Evolutionary conservation across 1,140 invertebrate species (phyloP), one percentile per base, ranked within the genome.

Genomic region (Phthorimaea operculella): DNA sequence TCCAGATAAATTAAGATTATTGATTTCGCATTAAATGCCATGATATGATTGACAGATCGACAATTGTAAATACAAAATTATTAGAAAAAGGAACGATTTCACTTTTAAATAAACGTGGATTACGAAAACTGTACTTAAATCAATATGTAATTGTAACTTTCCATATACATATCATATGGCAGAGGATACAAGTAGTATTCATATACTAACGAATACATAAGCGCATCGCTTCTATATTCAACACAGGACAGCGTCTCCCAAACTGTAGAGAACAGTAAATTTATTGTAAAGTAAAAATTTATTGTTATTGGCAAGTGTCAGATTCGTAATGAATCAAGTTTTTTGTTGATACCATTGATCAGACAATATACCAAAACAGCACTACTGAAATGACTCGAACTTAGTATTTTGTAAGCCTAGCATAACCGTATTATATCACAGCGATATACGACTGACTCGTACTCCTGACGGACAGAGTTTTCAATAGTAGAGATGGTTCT

Each of bases 111-210:
- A 34, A 34, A 7, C 8, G 5, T 45, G 42, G 10, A 45, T 45
- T 45, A 45, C 42, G 8, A 61, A 68, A 64, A 70, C 67, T 68
- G 65, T 71, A 74, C 68, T 71, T 72, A 60, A 60, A 58, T 52
- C 48, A 45, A 53, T 60, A 57, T 56, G 51, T 57, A 57, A 59
- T 48, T 64, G 64, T 65, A 72, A 64, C 63, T 62, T 55, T 62
- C 60, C 64, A 66, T 62, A 70, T 63, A 61, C 50, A 67, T 60
- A 72, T 69, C 50, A 67, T 60, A 72, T 69, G 68, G 67, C 64
- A 47, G n/a, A 39, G 2, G 36, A 39, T 47, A 47, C 44, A 47
- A 15, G 15, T 9, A 15, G 44, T 47, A 16, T 47, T 8, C 44
- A 16, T 3, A 14, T 47, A 47, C 8, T 47, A 15, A 9, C 16